Evolutionary conservation across 2,797 vertebrate species (phyloP).

Genomic region (Megalops cyprinoides): DNA sequence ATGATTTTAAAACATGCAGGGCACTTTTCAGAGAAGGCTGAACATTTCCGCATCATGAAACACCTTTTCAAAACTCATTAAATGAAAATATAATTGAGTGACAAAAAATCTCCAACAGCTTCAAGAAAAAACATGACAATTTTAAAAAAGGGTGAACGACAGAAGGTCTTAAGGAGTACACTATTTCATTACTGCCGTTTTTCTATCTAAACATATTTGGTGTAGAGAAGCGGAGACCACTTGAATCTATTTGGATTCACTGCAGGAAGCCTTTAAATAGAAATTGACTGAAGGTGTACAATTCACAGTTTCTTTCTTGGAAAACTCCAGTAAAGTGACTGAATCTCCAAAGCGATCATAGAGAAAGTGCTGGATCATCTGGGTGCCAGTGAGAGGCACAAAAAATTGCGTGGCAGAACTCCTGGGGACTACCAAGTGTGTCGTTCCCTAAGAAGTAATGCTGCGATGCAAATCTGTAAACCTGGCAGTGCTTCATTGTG

Average conservation of each 20-base stretch:
- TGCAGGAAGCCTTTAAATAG: background rate
- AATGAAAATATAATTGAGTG: background rate
- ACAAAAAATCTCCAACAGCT: background rate
- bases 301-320: background rate
- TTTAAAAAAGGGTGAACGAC: background rate
- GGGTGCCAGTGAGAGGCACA: slow-evolving; percentile 3
- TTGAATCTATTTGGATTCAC: background rate
- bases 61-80: slow-evolving; percentile 5
- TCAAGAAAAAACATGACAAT: background rate
- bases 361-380: slow-evolving; percentile 19
- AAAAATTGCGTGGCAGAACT: slow-evolving; percentile 17
- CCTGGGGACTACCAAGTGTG: slow-evolving; percentile 16
- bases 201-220: background rate
- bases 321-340: background rate
- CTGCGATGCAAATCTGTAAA: slow-evolving; percentile 9
- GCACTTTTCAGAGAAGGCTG: background rate
- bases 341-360: slow-evolving; percentile 9
- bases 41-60: background rate
- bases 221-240: background rate
- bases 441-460: slow-evolving; percentile 10
- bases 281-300: background rate
- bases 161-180: background rate
- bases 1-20: background rate
- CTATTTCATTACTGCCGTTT: background rate
- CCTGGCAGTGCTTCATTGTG: background rate